Conservation (phyloP, 2,113 vertebrate genomes). For the Megaptera novaeangliae region DNA sequence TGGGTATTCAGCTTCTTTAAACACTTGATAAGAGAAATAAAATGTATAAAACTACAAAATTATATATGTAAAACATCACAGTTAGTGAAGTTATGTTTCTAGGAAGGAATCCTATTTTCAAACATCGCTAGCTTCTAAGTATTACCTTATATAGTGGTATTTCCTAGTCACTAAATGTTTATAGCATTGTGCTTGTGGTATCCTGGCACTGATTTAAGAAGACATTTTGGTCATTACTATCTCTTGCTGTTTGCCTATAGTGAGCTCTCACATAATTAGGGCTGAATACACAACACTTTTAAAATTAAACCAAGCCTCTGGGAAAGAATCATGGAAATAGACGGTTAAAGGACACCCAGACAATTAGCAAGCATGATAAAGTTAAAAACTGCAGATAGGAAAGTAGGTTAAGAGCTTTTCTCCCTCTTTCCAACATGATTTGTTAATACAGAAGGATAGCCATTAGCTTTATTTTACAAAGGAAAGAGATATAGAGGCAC, state of each 20-base stretch:
- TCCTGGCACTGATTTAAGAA: constrained; percentile 73
- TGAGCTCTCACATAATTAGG: constrained; percentile 81
- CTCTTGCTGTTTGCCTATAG: constrained; percentile 77
- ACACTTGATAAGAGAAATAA: constrained; percentile 15
- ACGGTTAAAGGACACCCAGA: constrained; percentile 82
- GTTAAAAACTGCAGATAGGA: constrained; percentile 79
- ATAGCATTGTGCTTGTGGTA: constrained; percentile 56
- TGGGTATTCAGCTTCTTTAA: neutral
- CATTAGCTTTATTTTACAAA: neutral
- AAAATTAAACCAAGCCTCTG: constrained; percentile 85
- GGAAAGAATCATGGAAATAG: constrained; percentile 80
- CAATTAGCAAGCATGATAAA: constrained; percentile 81
- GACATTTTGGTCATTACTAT: constrained; percentile 74
- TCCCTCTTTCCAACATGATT: constrained; percentile 63
- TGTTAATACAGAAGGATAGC: constrained; percentile 65
- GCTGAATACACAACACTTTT: constrained; percentile 76
- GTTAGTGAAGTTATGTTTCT: constrained; percentile 11
- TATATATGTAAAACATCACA: neutral
- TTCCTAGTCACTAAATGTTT: constrained; percentile 48
- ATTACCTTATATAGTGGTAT: constrained; percentile 18
- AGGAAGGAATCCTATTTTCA: constrained; percentile 13
- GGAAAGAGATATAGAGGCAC: neutral
- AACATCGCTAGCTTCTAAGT: constrained; percentile 7
- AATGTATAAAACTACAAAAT: neutral
- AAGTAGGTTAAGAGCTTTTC: constrained; percentile 83